Conservation (phyloP, 2,797 vertebrate genomes). For the Champsocephalus gunnari region DNA sequence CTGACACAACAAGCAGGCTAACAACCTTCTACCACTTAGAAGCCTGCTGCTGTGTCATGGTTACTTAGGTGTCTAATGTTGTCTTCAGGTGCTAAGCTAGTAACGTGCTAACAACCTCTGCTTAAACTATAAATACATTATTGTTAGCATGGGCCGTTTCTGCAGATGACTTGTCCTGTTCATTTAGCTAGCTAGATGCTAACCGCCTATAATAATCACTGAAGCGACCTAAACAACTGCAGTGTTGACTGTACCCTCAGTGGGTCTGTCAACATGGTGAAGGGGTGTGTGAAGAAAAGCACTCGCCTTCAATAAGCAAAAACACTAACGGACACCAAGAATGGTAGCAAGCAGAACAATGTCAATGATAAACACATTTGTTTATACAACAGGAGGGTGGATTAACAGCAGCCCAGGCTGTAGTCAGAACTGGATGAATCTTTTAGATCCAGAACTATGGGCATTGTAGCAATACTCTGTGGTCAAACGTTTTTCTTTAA, state of each 20-base stretch:
- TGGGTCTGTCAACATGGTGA: neutral
- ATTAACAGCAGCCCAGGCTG: neutral
- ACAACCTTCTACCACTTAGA: neutral
- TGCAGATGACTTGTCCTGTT: neutral
- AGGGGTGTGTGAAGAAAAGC: neutral
- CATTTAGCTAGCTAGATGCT: slow-evolving; percentile 1
- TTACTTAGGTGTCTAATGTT: neutral
- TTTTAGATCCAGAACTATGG: too few species aligned
- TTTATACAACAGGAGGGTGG: neutral
- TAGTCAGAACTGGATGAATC: neutral
- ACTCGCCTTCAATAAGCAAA: neutral
- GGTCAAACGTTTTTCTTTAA: too few species aligned
- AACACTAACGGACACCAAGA: neutral
- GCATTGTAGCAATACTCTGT: too few species aligned
- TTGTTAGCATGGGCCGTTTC: neutral
- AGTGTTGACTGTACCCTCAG: neutral
- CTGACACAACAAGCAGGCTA: slow-evolving; percentile 8
- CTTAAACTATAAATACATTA: neutral
- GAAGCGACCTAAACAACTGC: neutral
- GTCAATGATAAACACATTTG: neutral
- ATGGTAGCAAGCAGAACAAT: neutral
- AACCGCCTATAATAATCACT: neutral
- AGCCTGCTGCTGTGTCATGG: slow-evolving; percentile 28
- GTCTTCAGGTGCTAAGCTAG: neutral
- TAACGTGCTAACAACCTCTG: neutral